These are phyloP conservation scores for Himalopsyche anomala DNA, from an alignment of 2,888 invertebrate species.

Conservation along the genomic window DNA sequence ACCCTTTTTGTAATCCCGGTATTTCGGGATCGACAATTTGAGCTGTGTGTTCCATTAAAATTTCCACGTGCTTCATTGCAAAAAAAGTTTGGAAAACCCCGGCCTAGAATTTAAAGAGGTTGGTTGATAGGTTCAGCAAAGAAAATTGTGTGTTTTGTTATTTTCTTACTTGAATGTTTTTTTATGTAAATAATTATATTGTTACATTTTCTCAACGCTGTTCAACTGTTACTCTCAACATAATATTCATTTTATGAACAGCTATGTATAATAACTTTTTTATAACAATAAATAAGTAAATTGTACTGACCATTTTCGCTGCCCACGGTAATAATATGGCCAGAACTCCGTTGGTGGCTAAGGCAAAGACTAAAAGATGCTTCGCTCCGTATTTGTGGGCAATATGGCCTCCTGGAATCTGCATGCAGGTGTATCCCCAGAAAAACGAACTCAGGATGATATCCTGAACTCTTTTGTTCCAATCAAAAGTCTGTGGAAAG, in stretches of 20 bases:
- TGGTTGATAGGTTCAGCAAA: no score
- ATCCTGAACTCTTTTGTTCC: constrained; percentile 67
- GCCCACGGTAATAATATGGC: constrained; percentile 58
- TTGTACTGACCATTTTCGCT: constrained; percentile 52
- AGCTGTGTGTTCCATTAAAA: no score
- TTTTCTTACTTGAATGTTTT: no score
- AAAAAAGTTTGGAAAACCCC: no score
- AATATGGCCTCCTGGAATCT: constrained; percentile 77
- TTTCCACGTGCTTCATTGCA: no score
- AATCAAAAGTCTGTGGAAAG: constrained; percentile 59
- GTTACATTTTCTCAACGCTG: no score
- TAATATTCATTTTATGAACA: background rate
- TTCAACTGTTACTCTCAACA: background rate
- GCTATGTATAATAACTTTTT: background rate
- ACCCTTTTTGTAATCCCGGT: no score
- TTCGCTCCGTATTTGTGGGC: constrained; percentile 81
- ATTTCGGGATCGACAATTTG: no score
- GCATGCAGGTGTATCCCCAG: constrained; percentile 69
- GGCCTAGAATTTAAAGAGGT: no score
- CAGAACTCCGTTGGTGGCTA: constrained; percentile 67
- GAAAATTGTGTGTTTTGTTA: no score
- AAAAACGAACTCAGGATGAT: constrained; percentile 71
- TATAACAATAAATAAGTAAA: background rate
- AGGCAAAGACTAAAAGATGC: constrained; percentile 73
- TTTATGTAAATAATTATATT: no score